These are phyloP conservation scores for Erythrocercus mccallii DNA, from an alignment of 2,113 vertebrate species.

Conservation along the genomic window DNA sequence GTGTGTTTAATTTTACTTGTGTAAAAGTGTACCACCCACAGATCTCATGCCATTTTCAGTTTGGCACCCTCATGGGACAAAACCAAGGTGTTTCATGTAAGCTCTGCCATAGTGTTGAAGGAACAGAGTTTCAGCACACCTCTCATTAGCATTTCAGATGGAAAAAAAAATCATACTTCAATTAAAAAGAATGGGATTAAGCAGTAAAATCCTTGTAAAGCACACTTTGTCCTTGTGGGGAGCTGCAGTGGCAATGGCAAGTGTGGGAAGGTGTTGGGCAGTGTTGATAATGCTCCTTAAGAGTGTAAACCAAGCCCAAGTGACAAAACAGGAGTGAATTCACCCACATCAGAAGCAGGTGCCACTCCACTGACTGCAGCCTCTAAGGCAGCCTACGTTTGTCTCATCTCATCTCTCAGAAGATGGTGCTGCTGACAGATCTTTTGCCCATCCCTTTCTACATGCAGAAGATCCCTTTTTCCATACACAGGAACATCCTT, in stretches of 20 bases:
- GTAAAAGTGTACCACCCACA: background rate
- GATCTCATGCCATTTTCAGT: background rate
- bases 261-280: background rate
- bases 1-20: background rate
- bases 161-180: background rate
- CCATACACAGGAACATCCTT: background rate
- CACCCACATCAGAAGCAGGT: background rate
- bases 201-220: background rate
- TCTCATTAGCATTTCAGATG: background rate
- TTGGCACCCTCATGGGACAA: background rate
- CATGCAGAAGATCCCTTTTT: background rate
- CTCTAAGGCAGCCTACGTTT: background rate
- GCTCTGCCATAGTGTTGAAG: background rate
- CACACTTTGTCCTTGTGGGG: background rate
- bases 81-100: background rate
- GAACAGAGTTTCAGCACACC: background rate
- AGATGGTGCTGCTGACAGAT: background rate
- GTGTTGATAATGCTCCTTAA: background rate
- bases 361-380: background rate
- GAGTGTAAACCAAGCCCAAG: background rate
- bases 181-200: background rate
- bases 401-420: background rate
- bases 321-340: background rate
- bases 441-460: background rate
- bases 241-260: background rate